These are phyloP conservation scores for Acomys russatus DNA, from an alignment of 2,797 vertebrate genomes.

Conservation along the genomic window DNA sequence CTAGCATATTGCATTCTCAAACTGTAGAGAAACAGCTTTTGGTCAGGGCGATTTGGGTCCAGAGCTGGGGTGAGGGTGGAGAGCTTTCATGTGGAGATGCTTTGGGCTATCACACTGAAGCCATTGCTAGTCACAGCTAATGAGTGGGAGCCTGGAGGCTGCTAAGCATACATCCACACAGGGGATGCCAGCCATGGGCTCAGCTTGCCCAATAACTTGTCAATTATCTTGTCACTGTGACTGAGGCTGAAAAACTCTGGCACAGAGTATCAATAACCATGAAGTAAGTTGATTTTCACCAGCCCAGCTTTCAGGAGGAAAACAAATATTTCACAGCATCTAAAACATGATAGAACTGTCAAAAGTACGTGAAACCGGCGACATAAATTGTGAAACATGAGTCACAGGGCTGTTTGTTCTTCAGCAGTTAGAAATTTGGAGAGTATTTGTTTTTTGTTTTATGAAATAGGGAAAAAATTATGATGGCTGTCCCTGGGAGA, in stretches of 20 bases:
- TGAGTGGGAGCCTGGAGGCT: not conserved
- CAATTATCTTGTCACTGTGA: not conserved
- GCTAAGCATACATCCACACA: not conserved
- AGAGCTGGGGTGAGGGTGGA: not conserved
- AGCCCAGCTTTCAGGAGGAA: constrained; percentile 48
- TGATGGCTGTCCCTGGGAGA: not conserved
- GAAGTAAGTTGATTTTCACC: constrained; percentile 40
- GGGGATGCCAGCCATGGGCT: not conserved
- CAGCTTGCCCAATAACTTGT: not conserved
- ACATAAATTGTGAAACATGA: constrained; percentile 78
- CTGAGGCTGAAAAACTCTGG: not conserved
- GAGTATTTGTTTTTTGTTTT: not conserved
- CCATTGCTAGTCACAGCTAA: not conserved
- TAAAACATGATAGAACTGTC: constrained; percentile 77
- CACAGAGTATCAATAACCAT: not conserved
- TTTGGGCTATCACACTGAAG: not conserved
- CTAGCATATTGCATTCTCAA: not conserved
- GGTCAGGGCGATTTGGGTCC: too few species aligned
- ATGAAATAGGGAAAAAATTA: constrained; percentile 62
- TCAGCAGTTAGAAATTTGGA: constrained; percentile 21
- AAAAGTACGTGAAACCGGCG: constrained; percentile 55
- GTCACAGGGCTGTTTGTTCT: constrained; percentile 68
- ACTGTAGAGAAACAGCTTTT: not conserved
- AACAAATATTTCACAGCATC: constrained; percentile 76
- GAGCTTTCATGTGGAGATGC: not conserved